A percentile compares a stretch with the other conserved stretches of the same genome.
These are phyloP conservation scores for Daboia siamensis DNA, from an alignment of 2,113 vertebrate genomes.

Conservation along the genomic window DNA sequence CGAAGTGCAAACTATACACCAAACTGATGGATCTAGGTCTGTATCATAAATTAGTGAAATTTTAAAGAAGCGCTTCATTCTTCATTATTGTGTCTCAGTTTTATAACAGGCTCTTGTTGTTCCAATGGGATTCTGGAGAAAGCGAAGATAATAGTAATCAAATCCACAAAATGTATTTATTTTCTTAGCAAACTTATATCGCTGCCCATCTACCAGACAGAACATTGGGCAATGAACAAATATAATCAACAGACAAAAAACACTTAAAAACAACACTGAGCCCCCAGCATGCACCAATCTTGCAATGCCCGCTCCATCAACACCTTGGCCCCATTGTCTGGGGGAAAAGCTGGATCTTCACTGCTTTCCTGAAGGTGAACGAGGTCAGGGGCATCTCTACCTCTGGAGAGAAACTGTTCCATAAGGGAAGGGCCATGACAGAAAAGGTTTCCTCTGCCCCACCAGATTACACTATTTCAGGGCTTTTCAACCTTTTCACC, in stretches of 20 bases:
- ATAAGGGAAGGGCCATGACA: not conserved
- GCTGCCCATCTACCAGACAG: not conserved
- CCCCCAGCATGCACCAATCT: not conserved
- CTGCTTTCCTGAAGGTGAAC: not conserved
- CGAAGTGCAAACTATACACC: not conserved
- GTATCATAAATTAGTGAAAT: not conserved
- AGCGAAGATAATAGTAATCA: not conserved
- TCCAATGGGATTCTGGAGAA: not conserved
- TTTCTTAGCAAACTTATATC: not conserved
- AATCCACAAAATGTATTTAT: not conserved
- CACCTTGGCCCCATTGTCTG: not conserved
- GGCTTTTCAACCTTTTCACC: no score
- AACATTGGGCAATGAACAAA: not conserved
- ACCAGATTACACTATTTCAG: not conserved
- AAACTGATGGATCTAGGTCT: not conserved
- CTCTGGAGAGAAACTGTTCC: not conserved
- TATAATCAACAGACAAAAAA: not conserved
- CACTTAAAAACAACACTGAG: not conserved
- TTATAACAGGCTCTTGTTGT: not conserved
- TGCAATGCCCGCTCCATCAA: not conserved
- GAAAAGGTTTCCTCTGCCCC: not conserved
- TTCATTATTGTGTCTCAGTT: not conserved
- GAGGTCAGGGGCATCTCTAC: not conserved
- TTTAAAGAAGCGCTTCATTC: not conserved
- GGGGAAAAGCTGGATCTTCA: not conserved